Percentiles rank a stretch among this genome's conserved stretches.
phyloP scores from a whole-genome alignment of 2,113 vertebrate species.

The Epinephelus fuscoguttatus region DNA sequence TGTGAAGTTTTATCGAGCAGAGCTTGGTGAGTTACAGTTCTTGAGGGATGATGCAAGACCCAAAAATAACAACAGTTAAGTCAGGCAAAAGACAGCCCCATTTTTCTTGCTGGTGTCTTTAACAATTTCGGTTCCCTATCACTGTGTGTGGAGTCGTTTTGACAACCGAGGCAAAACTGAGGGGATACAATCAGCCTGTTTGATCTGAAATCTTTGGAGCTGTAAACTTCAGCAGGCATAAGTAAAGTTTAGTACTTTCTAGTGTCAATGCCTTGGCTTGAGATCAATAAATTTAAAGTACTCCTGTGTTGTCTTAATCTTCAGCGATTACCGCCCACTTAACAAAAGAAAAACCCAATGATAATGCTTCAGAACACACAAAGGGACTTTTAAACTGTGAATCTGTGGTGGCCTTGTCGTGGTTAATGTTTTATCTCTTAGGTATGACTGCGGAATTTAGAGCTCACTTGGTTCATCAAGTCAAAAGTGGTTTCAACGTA shows the following conservation, averaged over 20 bases:
- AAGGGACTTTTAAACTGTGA: conserved; percentile 10
- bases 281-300: conserved; percentile 11
- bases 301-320: conserved; percentile 32
- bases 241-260: neutral
- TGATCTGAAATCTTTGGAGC: neutral
- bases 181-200: neutral
- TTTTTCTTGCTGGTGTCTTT: conserved; percentile 33
- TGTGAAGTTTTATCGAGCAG: conserved; percentile 44
- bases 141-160: conserved; percentile 2
- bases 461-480: neutral
- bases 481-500: neutral
- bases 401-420: conserved; percentile 2
- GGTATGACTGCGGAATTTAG: conserved; percentile 25
- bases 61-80: conserved; percentile 71
- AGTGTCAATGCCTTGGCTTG: conserved; percentile 7
- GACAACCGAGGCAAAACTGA: conserved; percentile 40
- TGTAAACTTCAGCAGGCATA: neutral
- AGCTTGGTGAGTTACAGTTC: conserved; percentile 48
- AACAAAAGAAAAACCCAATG: neutral
- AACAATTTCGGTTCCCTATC: conserved; percentile 62
- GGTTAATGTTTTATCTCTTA: conserved; percentile 67
- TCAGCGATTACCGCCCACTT: neutral
- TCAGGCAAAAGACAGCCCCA: conserved; percentile 26
- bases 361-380: neutral
- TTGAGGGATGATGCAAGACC: conserved; percentile 69